Percentiles rank a stretch among this genome's conserved stretches.
Evolutionary conservation across 2,797 vertebrate genomes (phyloP).

Genomic region (Sebastes flavidus): DNA sequence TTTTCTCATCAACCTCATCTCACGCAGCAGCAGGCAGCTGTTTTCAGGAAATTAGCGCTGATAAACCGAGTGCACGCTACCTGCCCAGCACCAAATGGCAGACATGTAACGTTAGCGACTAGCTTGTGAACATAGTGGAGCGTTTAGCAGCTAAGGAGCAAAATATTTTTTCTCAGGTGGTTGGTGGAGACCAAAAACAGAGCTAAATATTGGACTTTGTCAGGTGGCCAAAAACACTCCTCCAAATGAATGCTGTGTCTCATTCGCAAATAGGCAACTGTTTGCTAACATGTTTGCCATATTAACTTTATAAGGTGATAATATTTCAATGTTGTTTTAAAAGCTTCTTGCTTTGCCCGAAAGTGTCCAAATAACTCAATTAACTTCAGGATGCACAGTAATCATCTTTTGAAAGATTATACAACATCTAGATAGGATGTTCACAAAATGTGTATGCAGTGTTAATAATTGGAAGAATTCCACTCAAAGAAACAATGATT

Average conservation of each 20-base stretch:
- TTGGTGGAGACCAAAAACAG: neutral
- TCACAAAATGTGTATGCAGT: neutral
- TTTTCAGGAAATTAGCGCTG: neutral
- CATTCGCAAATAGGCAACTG: neutral
- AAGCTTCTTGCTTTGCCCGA: neutral
- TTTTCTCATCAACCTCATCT: too few relatives aligned
- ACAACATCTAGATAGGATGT: neutral
- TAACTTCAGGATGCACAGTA: neutral
- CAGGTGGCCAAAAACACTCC: neutral
- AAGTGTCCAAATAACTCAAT: neutral
- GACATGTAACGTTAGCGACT: neutral
- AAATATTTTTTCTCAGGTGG: neutral
- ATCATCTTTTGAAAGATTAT: neutral
- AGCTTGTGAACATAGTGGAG: neutral
- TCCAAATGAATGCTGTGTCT: neutral
- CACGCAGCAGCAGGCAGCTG: neutral
- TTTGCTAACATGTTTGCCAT: neutral
- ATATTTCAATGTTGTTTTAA: neutral
- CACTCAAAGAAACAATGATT: neutral
- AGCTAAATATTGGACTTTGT: neutral
- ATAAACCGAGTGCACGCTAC: neutral
- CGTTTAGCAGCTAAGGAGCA: neutral
- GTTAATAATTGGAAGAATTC: neutral
- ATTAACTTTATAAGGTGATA: neutral
- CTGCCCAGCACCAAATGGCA: neutral